Percentiles rank a stretch among this genome's conserved stretches.
Conservation (phyloP, 2,797 vertebrate species). For the Sciaenops ocellatus region DNA sequence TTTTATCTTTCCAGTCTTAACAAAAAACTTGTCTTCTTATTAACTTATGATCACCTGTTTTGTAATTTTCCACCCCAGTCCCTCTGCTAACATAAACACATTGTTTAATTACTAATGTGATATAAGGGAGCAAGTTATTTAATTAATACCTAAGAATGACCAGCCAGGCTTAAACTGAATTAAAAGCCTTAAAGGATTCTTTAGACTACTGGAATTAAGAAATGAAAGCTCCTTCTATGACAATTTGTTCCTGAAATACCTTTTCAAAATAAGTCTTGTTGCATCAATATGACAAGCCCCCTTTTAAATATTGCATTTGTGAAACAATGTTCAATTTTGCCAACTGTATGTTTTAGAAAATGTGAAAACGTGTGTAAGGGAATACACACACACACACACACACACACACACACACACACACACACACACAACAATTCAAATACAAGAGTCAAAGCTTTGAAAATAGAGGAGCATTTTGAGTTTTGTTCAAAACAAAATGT, state of each 20-base stretch:
- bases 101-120: neutral
- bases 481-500: neutral
- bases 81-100: neutral
- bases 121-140: neutral
- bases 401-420: neutral
- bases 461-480: neutral
- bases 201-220: neutral
- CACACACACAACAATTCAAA: neutral
- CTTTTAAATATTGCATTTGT: constrained; percentile 9
- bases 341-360: neutral
- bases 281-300: neutral
- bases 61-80: no score
- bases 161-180: neutral
- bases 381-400: neutral
- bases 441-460: neutral
- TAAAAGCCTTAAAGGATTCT: neutral
- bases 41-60: no score
- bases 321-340: neutral
- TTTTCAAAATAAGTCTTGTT: neutral
- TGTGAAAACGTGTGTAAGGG: neutral
- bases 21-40: no score
- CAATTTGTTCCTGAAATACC: neutral
- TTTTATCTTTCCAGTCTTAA: no score
- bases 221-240: neutral
- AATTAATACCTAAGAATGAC: neutral